Evolutionary conservation across 2,797 vertebrate species (phyloP).

Genomic region (Chaetophractus vellerosus): DNA sequence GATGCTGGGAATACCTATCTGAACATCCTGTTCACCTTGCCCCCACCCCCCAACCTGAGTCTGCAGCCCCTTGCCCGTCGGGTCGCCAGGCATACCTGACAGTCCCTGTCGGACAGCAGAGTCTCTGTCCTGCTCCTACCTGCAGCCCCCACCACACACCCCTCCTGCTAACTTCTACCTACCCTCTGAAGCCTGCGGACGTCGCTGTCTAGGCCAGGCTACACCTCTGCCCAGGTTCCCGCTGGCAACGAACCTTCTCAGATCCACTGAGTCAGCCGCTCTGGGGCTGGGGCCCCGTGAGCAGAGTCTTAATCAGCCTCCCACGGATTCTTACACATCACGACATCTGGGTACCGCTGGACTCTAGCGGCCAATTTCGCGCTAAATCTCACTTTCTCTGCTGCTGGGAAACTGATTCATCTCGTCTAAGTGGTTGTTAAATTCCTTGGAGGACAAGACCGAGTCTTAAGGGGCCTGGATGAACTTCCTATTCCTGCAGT

Average conservation of each 20-base stretch:
- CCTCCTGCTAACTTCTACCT: neutral
- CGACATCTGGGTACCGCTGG: rapidly evolving
- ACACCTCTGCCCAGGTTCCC: neutral
- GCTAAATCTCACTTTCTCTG: neutral
- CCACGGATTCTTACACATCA: rapidly evolving
- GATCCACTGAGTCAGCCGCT: too few relatives aligned
- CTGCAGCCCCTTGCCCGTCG: neutral
- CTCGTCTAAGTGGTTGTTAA: neutral
- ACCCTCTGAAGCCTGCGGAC: neutral
- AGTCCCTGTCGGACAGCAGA: neutral
- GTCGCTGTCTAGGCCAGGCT: too few relatives aligned
- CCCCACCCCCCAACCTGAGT: neutral
- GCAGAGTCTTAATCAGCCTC: neutral
- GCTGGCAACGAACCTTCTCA: too few relatives aligned
- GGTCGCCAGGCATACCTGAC: too few relatives aligned
- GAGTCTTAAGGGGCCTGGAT: rapidly evolving
- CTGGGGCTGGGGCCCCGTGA: too few relatives aligned
- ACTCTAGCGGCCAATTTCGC: neutral
- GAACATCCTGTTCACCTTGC: too few relatives aligned
- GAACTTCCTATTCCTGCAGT: neutral
- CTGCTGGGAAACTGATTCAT: neutral
- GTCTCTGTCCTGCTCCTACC: neutral
- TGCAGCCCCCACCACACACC: neutral
- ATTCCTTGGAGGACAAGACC: neutral
- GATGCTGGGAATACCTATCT: neutral